A percentile compares a stretch with the other conserved stretches of the same genome.
Conservation (phyloP, 1,140 invertebrate genomes). For the Matsumurasca onukii region DNA sequence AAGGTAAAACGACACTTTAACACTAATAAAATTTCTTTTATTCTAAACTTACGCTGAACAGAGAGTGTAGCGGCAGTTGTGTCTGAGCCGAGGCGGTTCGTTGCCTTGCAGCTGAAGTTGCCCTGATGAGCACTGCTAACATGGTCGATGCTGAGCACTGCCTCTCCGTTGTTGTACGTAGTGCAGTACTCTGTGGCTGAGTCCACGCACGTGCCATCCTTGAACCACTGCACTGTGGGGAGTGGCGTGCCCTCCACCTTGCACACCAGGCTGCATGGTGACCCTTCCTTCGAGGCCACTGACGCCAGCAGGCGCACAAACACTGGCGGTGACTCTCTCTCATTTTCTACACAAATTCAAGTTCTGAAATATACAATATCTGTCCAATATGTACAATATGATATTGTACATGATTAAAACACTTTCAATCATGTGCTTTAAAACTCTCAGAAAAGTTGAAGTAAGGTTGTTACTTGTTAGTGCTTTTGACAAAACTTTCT, state of each 20-base stretch:
- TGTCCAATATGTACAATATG: no score
- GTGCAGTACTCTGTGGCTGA: slow-evolving; percentile 69
- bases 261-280: slow-evolving; percentile 66
- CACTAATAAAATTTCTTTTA: no score
- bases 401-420: no score
- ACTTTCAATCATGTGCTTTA: no score
- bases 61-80: slow-evolving; percentile 56
- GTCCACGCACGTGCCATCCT: slow-evolving; percentile 71
- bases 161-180: slow-evolving; percentile 65
- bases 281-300: slow-evolving; percentile 63
- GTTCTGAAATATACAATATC: no score
- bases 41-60: slow-evolving; percentile 53
- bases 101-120: slow-evolving; percentile 66
- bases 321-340: slow-evolving; percentile 60
- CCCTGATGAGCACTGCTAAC: slow-evolving; percentile 54
- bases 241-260: slow-evolving; percentile 71
- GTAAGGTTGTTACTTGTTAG: no score
- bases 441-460: no score
- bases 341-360: slow-evolving; percentile 59
- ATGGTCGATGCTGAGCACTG: slow-evolving; percentile 61
- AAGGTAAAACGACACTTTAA: no score
- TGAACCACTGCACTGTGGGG: slow-evolving; percentile 77
- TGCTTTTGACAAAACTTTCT: no score
- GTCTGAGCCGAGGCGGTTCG: slow-evolving; percentile 64
- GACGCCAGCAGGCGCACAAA: slow-evolving; percentile 65